Percentiles rank a stretch among this genome's conserved stretches.
Evolutionary conservation across 2,888 invertebrate species (phyloP).

Genomic region (Idaea aversata): DNA sequence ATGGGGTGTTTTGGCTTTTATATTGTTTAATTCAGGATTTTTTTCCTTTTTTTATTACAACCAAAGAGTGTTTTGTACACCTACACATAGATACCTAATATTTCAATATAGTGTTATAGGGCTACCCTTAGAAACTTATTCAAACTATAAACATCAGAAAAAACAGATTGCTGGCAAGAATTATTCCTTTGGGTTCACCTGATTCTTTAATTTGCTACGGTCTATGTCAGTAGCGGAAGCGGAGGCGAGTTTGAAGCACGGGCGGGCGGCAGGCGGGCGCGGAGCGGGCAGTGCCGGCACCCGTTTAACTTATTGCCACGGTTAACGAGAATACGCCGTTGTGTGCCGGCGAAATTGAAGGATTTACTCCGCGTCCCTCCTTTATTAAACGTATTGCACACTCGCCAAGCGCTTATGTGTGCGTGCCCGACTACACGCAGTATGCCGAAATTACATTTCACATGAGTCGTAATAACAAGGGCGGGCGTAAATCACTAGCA

Average conservation of each 20-base stretch:
- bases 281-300: constrained; percentile 45
- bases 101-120: background rate
- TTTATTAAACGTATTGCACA: constrained; percentile 80
- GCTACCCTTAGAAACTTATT: background rate
- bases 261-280: constrained; percentile 35
- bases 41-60: background rate
- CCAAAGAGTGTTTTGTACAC: background rate
- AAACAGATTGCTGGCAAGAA: background rate
- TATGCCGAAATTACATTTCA: constrained; percentile 79
- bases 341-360: constrained; percentile 80
- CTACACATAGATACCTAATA: background rate
- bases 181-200: background rate
- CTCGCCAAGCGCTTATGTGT: constrained; percentile 50
- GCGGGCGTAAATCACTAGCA: constrained; percentile 77
- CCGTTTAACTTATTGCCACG: constrained; percentile 80
- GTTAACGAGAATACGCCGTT: constrained; percentile 80
- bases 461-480: constrained; percentile 80
- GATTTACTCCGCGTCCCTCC: constrained; percentile 80
- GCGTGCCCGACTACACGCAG: constrained; percentile 60
- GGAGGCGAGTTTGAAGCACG: constrained; percentile 18
- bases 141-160: background rate
- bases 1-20: constrained; percentile 9
- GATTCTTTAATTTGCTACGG: background rate
- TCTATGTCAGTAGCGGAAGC: constrained; percentile 14
- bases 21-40: background rate